phyloP scores from a whole-genome alignment of 2,113 vertebrate species.

The Mormyrus lacerda region DNA sequence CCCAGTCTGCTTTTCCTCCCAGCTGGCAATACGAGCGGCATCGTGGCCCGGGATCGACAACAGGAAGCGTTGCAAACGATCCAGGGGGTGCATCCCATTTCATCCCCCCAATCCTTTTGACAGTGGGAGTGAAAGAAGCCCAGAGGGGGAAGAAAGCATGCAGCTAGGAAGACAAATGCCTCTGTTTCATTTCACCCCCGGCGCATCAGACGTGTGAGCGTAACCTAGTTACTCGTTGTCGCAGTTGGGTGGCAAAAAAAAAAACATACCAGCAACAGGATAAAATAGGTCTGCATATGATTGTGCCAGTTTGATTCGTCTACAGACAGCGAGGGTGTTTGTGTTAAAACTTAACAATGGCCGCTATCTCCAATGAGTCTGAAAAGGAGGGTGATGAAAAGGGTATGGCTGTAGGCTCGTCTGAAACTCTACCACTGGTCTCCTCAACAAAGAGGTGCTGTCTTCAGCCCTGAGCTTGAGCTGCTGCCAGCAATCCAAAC shows the following conservation, averaged over 20 bases:
- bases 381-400: neutral
- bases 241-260: neutral
- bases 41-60: neutral
- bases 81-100: neutral
- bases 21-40: neutral
- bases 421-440: neutral
- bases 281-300: neutral
- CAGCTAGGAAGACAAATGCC: neutral
- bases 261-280: neutral
- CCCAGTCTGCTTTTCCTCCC: neutral
- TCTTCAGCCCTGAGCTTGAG: neutral
- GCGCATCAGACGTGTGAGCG: neutral
- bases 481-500: neutral
- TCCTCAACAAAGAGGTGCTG: neutral
- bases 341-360: neutral
- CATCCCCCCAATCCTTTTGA: conserved; percentile 1
- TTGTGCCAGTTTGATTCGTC: neutral
- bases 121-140: conserved; percentile 1
- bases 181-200: neutral
- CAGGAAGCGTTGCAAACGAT: neutral
- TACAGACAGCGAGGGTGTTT: neutral
- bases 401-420: neutral
- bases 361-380: neutral
- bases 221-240: neutral
- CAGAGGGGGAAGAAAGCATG: neutral